Conservation (phyloP, 2,113 vertebrate species). For the Pterocles burchelli region DNA sequence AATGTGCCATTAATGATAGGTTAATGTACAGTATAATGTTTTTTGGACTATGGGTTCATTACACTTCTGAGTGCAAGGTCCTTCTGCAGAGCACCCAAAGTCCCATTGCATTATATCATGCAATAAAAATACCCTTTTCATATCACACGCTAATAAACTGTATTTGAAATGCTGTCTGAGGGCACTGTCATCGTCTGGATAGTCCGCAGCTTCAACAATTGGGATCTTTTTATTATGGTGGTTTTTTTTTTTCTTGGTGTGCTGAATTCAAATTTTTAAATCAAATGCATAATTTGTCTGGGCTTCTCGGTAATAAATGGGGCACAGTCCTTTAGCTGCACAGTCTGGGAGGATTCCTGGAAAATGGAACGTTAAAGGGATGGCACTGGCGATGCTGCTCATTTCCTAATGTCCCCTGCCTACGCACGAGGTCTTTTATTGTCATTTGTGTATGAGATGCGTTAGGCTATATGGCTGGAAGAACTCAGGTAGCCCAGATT, state of each 20-base stretch:
- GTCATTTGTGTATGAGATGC: background rate
- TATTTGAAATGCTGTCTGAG: conserved; percentile 80
- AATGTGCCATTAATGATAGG: conserved; percentile 84
- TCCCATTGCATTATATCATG: conserved; percentile 84
- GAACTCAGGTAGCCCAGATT: background rate
- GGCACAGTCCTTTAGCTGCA: background rate
- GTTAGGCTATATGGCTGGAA: background rate
- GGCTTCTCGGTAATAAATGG: background rate
- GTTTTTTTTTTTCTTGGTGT: background rate
- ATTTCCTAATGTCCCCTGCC: rapidly evolving
- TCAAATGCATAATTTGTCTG: background rate
- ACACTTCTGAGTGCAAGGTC: conserved; percentile 82
- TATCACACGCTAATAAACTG: conserved; percentile 86
- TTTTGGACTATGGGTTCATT: conserved; percentile 82
- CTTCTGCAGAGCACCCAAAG: conserved; percentile 80
- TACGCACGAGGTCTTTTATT: background rate
- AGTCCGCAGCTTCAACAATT: conserved; percentile 73
- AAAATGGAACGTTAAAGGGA: background rate
- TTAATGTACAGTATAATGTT: conserved; percentile 85
- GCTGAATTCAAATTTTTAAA: background rate
- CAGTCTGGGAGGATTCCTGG: background rate
- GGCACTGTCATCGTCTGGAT: conserved; percentile 45
- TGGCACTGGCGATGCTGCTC: background rate
- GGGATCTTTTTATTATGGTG: conserved; percentile 43
- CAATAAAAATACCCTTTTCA: conserved; percentile 83